Conservation (phyloP, 2,113 vertebrate species). For the Pagrus major region DNA sequence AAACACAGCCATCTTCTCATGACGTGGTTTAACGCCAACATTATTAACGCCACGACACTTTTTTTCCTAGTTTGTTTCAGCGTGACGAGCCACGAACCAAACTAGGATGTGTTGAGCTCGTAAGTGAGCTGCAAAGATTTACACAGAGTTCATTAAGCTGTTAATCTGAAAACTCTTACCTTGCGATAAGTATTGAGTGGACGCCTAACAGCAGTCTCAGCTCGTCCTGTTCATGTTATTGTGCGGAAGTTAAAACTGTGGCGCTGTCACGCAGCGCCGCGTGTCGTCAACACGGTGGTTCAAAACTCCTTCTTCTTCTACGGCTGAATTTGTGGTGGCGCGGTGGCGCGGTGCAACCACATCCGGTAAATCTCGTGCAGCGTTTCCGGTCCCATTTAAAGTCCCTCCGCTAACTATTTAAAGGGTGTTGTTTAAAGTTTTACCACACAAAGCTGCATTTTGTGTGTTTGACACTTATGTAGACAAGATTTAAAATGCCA, state of each 20-base stretch:
- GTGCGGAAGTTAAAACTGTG: slow-evolving; percentile 25
- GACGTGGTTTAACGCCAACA: neutral
- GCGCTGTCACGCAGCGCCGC: neutral
- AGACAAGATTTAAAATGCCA: too few relatives aligned
- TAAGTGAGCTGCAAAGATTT: accelerated
- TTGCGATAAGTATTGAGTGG: neutral
- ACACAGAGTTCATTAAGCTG: accelerated
- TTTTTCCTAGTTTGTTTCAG: neutral
- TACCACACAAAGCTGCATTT: too few relatives aligned
- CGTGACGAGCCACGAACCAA: neutral
- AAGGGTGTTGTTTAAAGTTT: too few relatives aligned
- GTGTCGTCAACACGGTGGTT: neutral
- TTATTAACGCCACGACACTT: neutral
- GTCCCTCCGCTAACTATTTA: too few relatives aligned
- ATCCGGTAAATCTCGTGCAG: too few relatives aligned
- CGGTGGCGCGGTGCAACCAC: too few relatives aligned
- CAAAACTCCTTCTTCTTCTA: neutral
- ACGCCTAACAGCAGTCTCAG: neutral
- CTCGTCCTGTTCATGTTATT: slow-evolving; percentile 26
- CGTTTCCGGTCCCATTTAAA: too few relatives aligned
- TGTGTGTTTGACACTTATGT: too few relatives aligned
- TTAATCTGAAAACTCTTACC: neutral
- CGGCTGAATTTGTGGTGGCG: neutral
- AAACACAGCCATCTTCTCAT: neutral
- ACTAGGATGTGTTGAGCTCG: neutral